phyloP scores from a whole-genome alignment of 1,140 invertebrate species.

The Elymnias hypermnestra region DNA sequence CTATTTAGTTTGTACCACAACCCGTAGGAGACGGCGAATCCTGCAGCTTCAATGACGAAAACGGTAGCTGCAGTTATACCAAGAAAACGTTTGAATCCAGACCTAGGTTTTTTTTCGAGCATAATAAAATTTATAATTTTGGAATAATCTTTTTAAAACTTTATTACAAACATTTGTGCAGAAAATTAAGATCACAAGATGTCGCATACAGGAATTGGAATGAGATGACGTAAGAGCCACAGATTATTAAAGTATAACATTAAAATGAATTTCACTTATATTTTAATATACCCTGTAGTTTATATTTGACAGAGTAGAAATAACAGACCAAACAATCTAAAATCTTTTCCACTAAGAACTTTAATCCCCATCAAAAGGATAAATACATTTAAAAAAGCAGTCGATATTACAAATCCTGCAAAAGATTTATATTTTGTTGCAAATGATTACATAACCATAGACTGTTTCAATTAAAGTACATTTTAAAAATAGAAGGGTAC shows the following conservation, averaged over 20 bases:
- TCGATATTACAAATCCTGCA: too few relatives aligned
- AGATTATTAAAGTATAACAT: slow-evolving; percentile 11
- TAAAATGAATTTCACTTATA: not conserved
- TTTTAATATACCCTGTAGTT: too few relatives aligned
- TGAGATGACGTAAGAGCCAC: slow-evolving; percentile 35
- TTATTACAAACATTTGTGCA: slow-evolving; percentile 2
- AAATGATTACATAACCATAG: too few relatives aligned
- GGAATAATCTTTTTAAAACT: slow-evolving; percentile 1
- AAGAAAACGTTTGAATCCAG: slow-evolving; percentile 70
- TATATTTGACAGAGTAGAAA: too few relatives aligned
- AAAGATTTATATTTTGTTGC: too few relatives aligned
- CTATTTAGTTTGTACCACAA: slow-evolving; percentile 79
- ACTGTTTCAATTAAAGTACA: too few relatives aligned
- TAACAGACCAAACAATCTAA: too few relatives aligned
- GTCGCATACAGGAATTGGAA: slow-evolving; percentile 18
- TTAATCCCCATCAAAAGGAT: too few relatives aligned
- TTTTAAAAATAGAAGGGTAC: too few relatives aligned
- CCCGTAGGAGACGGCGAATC: slow-evolving; percentile 76
- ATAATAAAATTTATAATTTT: slow-evolving; percentile 57
- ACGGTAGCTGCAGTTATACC: slow-evolving; percentile 69
- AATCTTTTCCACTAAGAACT: too few relatives aligned
- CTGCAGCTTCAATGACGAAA: slow-evolving; percentile 74
- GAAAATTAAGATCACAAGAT: slow-evolving; percentile 27
- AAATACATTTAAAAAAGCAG: too few relatives aligned
- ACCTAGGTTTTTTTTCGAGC: slow-evolving; percentile 77